A percentile compares a stretch with the other conserved stretches of the same genome.
These are phyloP conservation scores for Synanthedon tipuliformis DNA, from an alignment of 2,888 invertebrate genomes.

Conservation along the genomic window DNA sequence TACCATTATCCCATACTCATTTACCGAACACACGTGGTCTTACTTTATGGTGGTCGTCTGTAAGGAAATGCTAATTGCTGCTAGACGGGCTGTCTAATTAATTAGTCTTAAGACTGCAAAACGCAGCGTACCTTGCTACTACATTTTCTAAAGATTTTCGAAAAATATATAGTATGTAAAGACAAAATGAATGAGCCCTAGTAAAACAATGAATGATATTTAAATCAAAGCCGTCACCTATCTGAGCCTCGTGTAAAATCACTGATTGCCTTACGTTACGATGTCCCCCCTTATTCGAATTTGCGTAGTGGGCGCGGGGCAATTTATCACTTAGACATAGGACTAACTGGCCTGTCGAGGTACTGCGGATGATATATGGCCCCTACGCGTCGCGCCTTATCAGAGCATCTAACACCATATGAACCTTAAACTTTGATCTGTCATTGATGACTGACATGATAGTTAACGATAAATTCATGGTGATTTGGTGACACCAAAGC, in stretches of 20 bases:
- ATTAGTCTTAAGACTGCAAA: too few relatives aligned
- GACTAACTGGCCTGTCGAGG: conserved; percentile 42
- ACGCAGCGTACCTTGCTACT: too few relatives aligned
- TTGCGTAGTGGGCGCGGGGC: conserved; percentile 54
- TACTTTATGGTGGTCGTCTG: too few relatives aligned
- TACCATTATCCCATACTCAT: too few relatives aligned
- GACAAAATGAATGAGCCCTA: neutral
- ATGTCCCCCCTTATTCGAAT: conserved; percentile 60
- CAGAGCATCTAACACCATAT: conserved; percentile 13
- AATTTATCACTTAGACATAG: conserved; percentile 69
- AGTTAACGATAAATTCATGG: neutral
- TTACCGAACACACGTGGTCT: too few relatives aligned
- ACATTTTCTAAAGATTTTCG: too few relatives aligned
- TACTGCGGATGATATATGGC: conserved; percentile 44
- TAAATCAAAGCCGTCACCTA: conserved; percentile 48
- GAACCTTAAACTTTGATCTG: conserved; percentile 26
- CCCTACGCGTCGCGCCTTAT: conserved; percentile 24
- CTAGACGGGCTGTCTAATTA: too few relatives aligned
- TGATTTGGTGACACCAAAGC: too few relatives aligned
- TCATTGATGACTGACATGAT: conserved; percentile 3
- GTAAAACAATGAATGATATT: conserved; percentile 2
- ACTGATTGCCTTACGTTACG: conserved; percentile 56
- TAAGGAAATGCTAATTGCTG: too few relatives aligned
- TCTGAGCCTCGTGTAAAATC: conserved; percentile 53
- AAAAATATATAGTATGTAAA: too few relatives aligned